phyloP scores from a whole-genome alignment of 2,113 vertebrate genomes.

The Phycodurus eques region DNA sequence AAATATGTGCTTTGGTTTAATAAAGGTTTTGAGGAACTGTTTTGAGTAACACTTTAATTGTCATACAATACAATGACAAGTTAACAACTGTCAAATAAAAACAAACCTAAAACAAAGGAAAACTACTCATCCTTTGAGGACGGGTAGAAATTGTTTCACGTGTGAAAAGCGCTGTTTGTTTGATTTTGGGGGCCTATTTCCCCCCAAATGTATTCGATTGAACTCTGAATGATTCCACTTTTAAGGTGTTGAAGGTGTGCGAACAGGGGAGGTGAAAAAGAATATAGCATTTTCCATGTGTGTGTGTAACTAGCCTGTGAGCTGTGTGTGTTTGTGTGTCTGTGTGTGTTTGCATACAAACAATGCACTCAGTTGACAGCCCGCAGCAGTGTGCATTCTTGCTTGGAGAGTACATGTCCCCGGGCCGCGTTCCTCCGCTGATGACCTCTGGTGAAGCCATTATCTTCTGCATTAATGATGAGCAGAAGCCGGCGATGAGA shows the following conservation, averaged over 20 bases:
- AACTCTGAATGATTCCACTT: neutral
- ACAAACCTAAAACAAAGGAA: no score
- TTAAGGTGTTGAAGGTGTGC: neutral
- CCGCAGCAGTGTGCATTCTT: constrained; percentile 63
- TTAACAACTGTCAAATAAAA: no score
- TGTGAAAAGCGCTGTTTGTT: no score
- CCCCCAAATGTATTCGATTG: neutral
- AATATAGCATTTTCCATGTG: neutral
- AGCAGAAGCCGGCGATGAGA: constrained; percentile 71
- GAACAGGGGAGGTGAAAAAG: neutral
- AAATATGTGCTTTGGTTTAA: constrained; percentile 14
- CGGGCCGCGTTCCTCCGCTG: constrained; percentile 61
- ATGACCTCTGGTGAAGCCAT: constrained; percentile 76
- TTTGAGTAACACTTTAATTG: no score
- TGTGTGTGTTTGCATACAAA: constrained; percentile 46
- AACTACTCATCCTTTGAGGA: no score
- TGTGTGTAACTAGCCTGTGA: constrained; percentile 46
- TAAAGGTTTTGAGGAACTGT: no score
- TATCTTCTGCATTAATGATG: constrained; percentile 78
- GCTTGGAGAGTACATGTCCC: constrained; percentile 68
- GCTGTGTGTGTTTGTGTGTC: constrained; percentile 9
- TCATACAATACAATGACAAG: no score
- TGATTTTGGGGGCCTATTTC: neutral
- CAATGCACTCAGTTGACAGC: constrained; percentile 61
- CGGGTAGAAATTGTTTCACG: no score